These are phyloP conservation scores for Synanthedon andrenaeformis DNA, from an alignment of 2,888 invertebrate genomes.

Conservation along the genomic window DNA sequence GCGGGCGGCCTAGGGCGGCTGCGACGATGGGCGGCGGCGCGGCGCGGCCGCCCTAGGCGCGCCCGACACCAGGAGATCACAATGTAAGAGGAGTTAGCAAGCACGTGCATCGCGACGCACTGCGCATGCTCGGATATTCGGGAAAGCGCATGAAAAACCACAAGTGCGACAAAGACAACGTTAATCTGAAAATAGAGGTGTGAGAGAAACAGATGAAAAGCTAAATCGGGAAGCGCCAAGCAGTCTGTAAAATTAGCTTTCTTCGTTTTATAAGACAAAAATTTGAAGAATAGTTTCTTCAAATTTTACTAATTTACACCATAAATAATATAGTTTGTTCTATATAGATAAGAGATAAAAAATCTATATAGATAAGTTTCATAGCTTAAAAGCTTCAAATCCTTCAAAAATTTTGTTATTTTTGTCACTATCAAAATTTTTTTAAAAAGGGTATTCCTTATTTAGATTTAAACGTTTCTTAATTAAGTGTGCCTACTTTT, in stretches of 20 bases:
- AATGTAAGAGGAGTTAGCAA: constrained; percentile 26
- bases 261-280: no score
- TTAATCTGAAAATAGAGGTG: constrained; percentile 42
- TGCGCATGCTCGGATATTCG: constrained; percentile 46
- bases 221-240: constrained; percentile 63
- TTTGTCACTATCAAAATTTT: no score
- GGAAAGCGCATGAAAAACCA: constrained; percentile 53
- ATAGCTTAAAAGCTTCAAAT: no score
- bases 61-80: constrained; percentile 63
- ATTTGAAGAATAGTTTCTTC: no score
- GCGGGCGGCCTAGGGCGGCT: constrained; percentile 49
- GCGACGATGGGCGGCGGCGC: constrained; percentile 57
- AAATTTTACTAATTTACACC: no score
- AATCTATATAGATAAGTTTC: no score
- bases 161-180: constrained; percentile 34
- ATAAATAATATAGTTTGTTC: no score
- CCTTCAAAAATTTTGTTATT: no score
- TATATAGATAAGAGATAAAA: no score
- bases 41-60: constrained; percentile 65
- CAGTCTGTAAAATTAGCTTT: constrained; percentile 52
- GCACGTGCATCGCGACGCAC: constrained; percentile 54
- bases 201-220: constrained; percentile 30
- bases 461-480: no score
- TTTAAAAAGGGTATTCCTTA: no score
- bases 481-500: no score